Percentiles rank a stretch among this genome's conserved stretches.
These are phyloP conservation scores for Axea sp. DNA, from an alignment of 2,888 invertebrate genomes.

Conservation along the genomic window DNA sequence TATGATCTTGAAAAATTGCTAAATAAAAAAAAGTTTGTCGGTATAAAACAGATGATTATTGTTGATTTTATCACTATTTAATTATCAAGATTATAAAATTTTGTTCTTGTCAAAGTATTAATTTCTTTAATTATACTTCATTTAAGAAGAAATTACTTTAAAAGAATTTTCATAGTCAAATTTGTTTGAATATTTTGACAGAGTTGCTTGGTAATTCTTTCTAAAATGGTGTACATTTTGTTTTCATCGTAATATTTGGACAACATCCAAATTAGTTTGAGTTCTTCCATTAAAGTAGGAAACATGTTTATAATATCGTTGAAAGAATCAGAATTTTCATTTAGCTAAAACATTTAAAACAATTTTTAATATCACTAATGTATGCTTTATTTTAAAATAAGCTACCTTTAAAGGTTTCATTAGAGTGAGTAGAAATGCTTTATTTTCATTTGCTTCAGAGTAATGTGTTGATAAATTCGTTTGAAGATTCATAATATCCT, in stretches of 20 bases:
- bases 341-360: constrained; percentile 80
- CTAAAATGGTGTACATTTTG: constrained; percentile 90
- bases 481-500: constrained; percentile 11
- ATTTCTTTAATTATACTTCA: too few species aligned
- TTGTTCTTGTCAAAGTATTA: too few species aligned
- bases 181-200: constrained; percentile 87
- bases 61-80: too few species aligned
- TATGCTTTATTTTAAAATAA: background rate
- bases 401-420: constrained; percentile 86
- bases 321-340: constrained; percentile 86
- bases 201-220: constrained; percentile 90
- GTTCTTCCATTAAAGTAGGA: constrained; percentile 89
- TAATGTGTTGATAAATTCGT: constrained; percentile 80
- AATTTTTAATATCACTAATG: too few species aligned
- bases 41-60: too few species aligned
- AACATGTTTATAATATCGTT: constrained; percentile 86
- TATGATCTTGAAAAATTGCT: too few species aligned
- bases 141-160: too few species aligned
- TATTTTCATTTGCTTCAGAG: constrained; percentile 87
- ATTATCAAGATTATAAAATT: too few species aligned
- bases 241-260: constrained; percentile 93
- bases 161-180: constrained; percentile 86
- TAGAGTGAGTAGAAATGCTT: constrained; percentile 87
- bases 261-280: constrained; percentile 95
- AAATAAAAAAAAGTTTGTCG: too few species aligned